Evolutionary conservation across 2,113 vertebrate species (phyloP), one percentile per base, ranked within the genome.

Genomic region (Dromas ardeola): DNA sequence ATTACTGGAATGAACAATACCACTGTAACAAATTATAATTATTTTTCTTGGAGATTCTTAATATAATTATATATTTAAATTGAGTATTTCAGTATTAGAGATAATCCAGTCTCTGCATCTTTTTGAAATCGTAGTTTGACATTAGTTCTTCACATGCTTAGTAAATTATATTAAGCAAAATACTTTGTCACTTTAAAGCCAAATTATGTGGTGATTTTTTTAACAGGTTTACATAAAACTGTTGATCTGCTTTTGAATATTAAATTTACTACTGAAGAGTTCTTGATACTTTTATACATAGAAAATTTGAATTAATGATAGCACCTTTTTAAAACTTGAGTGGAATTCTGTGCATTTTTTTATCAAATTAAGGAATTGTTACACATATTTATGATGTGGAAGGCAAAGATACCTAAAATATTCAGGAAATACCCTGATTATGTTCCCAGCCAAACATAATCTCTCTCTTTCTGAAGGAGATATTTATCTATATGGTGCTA

Each of bases 151-250:
- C 63, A 67, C 47, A 50, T 77, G 78, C 47, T 72, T 96, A 55
- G 83, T 96, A 92, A 94, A 70, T 93, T 91, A 71, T 65, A 90
- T 88, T 93, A 87, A 86, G 70, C 55, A 59, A 87, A 90, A 81
- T 73, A 80, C 79, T 89, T 91, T 62, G 88, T 96, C 94, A 96
- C 95, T 95, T 97, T 95, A 95, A 96, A 87, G 87, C 88, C 83
- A 97, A 86, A 93, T 86, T 62, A 40, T 40, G 4, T 80, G 88
- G 34, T 90, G 18, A 63, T 42, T 91, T 96, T 97, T 86, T 92
- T 86, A 96, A 86, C 29, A 84, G 59, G 84, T 95, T 93, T 97
- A 95, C 77, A 71, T 90, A 72, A 70, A 96, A 92, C 56, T 93
- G 1, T 90, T 89, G 78, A 73, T 97, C 77, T 92, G 30, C 27